A percentile compares a stretch with the other conserved stretches of the same genome.
Conservation (phyloP, 2,113 vertebrate genomes). For the Tauraco erythrolophus region DNA sequence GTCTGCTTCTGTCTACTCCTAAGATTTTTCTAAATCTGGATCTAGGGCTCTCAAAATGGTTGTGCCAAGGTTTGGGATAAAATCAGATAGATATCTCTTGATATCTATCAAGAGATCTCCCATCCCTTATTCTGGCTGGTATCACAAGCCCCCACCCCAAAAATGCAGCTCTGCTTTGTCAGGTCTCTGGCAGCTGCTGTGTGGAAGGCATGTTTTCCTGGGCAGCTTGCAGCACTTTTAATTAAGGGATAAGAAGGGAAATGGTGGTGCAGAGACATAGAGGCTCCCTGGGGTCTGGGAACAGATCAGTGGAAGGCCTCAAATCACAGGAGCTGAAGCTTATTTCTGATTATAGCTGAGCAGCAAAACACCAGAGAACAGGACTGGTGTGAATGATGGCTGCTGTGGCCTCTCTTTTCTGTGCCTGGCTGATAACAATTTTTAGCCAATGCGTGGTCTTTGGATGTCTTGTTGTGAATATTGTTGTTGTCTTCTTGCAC, state of each 20-base stretch:
- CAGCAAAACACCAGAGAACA: background rate
- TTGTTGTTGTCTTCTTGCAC: background rate
- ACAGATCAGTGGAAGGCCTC: background rate
- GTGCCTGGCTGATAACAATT: background rate
- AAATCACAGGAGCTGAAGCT: background rate
- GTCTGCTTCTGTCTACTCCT: background rate
- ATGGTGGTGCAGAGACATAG: background rate
- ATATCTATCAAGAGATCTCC: background rate
- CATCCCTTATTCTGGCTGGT: background rate
- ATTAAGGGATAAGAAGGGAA: background rate
- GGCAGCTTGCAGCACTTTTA: background rate
- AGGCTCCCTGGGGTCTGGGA: background rate
- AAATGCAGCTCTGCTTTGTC: background rate
- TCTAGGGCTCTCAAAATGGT: background rate
- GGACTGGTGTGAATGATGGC: background rate
- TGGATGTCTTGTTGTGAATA: background rate
- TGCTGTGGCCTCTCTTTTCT: background rate
- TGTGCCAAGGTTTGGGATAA: background rate
- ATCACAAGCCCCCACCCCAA: background rate
- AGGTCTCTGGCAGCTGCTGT: rapidly evolving
- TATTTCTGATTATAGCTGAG: background rate
- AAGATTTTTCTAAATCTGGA: background rate
- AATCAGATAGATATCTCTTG: too few relatives aligned
- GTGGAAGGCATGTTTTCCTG: background rate
- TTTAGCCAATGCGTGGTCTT: too few relatives aligned